Percentiles rank a stretch among this genome's conserved stretches.
These are phyloP conservation scores for Cavia porcellus DNA, from an alignment of 2,113 vertebrate species.

Conservation along the genomic window DNA sequence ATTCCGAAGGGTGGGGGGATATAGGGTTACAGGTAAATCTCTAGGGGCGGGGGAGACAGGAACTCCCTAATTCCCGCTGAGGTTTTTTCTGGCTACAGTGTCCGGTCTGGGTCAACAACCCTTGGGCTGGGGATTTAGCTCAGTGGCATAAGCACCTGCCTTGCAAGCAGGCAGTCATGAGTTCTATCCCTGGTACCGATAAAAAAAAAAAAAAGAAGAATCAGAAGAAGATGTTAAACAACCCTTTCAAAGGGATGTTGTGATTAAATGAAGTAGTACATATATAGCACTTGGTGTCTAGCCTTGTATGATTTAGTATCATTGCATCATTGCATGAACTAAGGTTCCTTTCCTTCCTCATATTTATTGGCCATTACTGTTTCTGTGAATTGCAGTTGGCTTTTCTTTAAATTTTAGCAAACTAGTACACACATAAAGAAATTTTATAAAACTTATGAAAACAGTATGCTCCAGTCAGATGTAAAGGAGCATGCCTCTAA, in stretches of 20 bases:
- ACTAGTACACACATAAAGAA: neutral
- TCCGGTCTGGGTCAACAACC: too few species aligned
- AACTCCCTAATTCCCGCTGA: too few species aligned
- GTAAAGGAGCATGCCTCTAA: neutral
- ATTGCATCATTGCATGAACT: neutral
- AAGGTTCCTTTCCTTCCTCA: neutral
- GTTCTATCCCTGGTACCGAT: too few species aligned
- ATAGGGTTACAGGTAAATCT: too few species aligned
- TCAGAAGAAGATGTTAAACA: too few species aligned
- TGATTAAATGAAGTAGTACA: conserved; percentile 2
- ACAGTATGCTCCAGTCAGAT: neutral
- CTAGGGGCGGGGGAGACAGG: too few species aligned
- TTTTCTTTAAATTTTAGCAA: conserved; percentile 40
- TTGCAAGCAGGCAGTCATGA: too few species aligned
- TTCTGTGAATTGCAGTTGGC: neutral
- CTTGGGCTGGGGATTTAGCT: too few species aligned
- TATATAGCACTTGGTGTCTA: neutral
- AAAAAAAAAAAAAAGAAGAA: too few species aligned
- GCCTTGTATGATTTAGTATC: neutral
- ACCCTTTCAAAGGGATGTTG: neutral
- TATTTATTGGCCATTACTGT: neutral
- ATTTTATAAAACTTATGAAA: conserved; percentile 7
- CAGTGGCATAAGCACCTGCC: too few species aligned
- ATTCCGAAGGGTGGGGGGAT: too few species aligned
- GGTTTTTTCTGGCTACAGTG: too few species aligned